These are phyloP conservation scores for Hypselothyrea guttata DNA, from an alignment of 2,888 invertebrate genomes.

Conservation along the genomic window DNA sequence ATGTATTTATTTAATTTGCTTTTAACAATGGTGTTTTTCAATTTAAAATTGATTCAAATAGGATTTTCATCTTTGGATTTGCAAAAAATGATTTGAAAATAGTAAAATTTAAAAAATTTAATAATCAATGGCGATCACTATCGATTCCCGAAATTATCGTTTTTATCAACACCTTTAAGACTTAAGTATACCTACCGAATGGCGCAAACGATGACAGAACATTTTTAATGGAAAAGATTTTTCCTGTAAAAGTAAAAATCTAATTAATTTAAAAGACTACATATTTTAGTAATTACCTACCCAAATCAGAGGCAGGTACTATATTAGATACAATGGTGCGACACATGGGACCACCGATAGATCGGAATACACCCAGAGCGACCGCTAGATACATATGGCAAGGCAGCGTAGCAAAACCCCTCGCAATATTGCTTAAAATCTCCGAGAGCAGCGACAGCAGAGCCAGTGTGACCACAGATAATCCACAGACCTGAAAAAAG, in stretches of 20 bases:
- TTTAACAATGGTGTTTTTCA: no score
- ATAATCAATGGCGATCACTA: no score
- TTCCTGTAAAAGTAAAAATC: conserved; percentile 81
- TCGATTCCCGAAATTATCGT: no score
- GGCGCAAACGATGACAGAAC: conserved; percentile 86
- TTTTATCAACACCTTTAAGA: no score
- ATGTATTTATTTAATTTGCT: no score
- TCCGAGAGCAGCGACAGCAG: conserved; percentile 74
- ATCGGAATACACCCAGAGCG: conserved; percentile 68
- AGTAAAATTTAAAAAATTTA: no score
- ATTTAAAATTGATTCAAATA: no score
- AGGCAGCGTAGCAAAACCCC: conserved; percentile 70
- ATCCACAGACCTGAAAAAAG: conserved; percentile 61
- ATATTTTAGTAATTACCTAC: conserved; percentile 39
- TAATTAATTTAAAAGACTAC: neutral
- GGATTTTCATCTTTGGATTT: no score
- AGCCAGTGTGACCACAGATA: conserved; percentile 77
- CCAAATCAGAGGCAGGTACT: conserved; percentile 81
- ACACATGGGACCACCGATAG: conserved; percentile 79
- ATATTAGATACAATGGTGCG: conserved; percentile 80
- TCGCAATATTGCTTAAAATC: conserved; percentile 65
- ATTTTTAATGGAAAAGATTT: conserved; percentile 88
- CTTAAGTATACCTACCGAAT: conserved; percentile 76
- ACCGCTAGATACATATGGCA: conserved; percentile 80
- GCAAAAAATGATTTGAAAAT: no score